Conservation (phyloP, 2,888 invertebrate genomes). For the Vannuccia rotundouncinata region DNA sequence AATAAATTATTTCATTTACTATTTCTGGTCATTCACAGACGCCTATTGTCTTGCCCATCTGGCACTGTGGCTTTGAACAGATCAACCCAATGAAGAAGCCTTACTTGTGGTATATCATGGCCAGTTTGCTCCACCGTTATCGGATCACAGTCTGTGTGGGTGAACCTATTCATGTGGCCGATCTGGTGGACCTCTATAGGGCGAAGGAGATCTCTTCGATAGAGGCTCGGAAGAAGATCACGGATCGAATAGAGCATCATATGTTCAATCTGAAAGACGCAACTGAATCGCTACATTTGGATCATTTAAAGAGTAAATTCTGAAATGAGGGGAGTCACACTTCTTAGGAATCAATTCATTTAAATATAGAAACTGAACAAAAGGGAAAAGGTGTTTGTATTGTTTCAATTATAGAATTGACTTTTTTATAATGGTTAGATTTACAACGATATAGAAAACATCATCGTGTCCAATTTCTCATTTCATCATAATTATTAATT, state of each 20-base stretch:
- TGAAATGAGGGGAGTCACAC: too few relatives aligned
- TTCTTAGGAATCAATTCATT: too few relatives aligned
- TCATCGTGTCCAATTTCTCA: too few relatives aligned
- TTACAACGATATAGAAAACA: too few relatives aligned
- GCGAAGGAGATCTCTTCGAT: background rate
- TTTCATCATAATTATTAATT: too few relatives aligned
- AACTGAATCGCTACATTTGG: too few relatives aligned
- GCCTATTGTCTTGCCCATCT: constrained; percentile 33
- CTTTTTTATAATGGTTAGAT: too few relatives aligned
- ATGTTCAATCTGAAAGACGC: background rate
- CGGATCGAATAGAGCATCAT: background rate
- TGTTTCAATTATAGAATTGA: too few relatives aligned
- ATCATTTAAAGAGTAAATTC: too few relatives aligned
- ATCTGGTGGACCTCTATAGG: background rate
- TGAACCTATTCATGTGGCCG: constrained; percentile 7
- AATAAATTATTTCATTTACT: background rate
- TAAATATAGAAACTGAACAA: too few relatives aligned
- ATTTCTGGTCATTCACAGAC: background rate
- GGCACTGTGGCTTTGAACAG: constrained; percentile 33
- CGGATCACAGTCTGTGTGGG: constrained; percentile 23
- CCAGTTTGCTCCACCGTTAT: background rate
- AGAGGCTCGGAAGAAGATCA: background rate
- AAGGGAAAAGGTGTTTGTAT: too few relatives aligned
- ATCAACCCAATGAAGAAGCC: constrained; percentile 29
- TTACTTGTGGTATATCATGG: background rate